phyloP scores from a whole-genome alignment of 2,113 vertebrate genomes.

The Notiomystis cincta region DNA sequence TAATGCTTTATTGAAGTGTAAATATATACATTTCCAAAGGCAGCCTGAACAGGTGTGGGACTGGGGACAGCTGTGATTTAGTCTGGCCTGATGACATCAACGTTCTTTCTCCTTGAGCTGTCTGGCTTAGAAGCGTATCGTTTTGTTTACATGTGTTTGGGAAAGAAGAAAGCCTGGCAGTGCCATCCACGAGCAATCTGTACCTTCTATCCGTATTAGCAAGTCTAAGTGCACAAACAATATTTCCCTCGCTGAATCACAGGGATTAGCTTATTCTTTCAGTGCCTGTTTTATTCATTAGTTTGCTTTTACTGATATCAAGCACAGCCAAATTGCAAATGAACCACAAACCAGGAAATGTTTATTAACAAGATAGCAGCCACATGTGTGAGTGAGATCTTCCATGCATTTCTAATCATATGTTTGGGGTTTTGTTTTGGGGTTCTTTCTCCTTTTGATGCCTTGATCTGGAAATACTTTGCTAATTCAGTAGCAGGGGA shows the following conservation, averaged over 20 bases:
- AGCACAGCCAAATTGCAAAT: constrained; percentile 54
- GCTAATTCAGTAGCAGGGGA: not conserved
- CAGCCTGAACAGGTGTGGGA: not conserved
- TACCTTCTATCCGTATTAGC: constrained; percentile 50
- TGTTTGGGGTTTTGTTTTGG: not conserved
- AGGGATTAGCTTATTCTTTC: constrained; percentile 68
- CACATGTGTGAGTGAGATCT: not conserved
- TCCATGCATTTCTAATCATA: not conserved
- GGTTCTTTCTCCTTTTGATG: not conserved
- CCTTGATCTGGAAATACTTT: not conserved
- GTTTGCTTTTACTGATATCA: constrained; percentile 40
- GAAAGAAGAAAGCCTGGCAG: constrained; percentile 3
- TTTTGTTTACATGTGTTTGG: not conserved
- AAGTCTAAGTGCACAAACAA: constrained; percentile 32
- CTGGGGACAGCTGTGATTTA: not conserved
- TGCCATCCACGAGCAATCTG: constrained; percentile 8
- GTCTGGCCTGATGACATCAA: constrained; percentile 6
- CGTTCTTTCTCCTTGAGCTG: constrained; percentile 23
- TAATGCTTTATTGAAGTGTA: constrained; percentile 34
- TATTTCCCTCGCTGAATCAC: constrained; percentile 31
- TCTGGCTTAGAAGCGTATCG: not conserved
- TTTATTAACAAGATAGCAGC: not conserved
- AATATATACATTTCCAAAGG: not conserved
- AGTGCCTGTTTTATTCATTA: constrained; percentile 38
- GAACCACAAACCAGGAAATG: constrained; percentile 37